Percentiles rank a stretch among this genome's conserved stretches.
These are phyloP conservation scores for Sakesphorus luctuosus DNA, from an alignment of 2,113 vertebrate genomes.

Conservation along the genomic window DNA sequence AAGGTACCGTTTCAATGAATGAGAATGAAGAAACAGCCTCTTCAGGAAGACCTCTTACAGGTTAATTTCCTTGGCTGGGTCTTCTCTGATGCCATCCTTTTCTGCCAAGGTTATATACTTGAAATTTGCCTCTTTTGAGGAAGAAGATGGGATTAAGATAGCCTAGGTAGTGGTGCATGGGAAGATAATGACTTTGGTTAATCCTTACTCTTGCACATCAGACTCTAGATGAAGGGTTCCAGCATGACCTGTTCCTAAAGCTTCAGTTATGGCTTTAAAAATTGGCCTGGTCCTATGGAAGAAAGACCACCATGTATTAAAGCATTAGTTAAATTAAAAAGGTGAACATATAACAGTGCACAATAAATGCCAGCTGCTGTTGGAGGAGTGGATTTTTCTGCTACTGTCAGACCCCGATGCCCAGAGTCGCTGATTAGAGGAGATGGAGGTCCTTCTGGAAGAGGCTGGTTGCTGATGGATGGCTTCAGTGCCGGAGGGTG, in stretches of 20 bases:
- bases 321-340: slow-evolving; percentile 42
- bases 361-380: slow-evolving; percentile 34
- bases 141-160: background rate
- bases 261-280: slow-evolving; percentile 67
- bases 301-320: slow-evolving; percentile 40
- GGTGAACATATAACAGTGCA: slow-evolving; percentile 25
- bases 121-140: background rate
- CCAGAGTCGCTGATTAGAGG: slow-evolving; percentile 29
- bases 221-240: background rate
- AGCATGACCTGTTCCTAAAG: slow-evolving; percentile 39
- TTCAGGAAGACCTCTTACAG: slow-evolving; percentile 1
- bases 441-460: slow-evolving; percentile 51
- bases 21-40: background rate
- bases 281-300: slow-evolving; percentile 19
- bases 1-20: background rate
- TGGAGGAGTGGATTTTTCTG: slow-evolving; percentile 40
- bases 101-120: background rate
- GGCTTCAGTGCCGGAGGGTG: slow-evolving; percentile 84
- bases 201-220: background rate
- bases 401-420: slow-evolving; percentile 40
- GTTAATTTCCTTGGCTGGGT: background rate
- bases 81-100: background rate
- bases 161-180: background rate
- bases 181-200: slow-evolving; percentile 45
- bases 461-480: background rate